Evolutionary conservation across 2,888 invertebrate species (phyloP).

Genomic region (Orthonychiurus folsomi): DNA sequence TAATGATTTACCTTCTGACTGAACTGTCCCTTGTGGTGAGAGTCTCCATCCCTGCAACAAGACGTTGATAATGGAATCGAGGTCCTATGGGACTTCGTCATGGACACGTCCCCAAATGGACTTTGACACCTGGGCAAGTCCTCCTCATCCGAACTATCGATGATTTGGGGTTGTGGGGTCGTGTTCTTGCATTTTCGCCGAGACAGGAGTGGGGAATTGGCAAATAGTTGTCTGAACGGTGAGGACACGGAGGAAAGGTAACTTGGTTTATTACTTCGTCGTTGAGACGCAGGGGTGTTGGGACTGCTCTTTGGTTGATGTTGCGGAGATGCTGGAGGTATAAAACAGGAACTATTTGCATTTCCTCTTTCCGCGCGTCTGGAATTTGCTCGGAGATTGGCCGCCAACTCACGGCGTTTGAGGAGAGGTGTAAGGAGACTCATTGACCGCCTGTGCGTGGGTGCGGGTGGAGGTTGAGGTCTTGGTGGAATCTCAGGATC

Average conservation of each 20-base stretch:
- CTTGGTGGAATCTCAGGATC: slow-evolving; percentile 7
- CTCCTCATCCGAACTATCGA: slow-evolving; percentile 43
- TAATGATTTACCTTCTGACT: slow-evolving; percentile 75
- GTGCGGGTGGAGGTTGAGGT: slow-evolving; percentile 25
- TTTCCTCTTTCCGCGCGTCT: slow-evolving; percentile 13
- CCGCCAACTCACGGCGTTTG: slow-evolving; percentile 31
- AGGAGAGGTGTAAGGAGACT: slow-evolving; percentile 35
- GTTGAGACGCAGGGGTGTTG: slow-evolving; percentile 57
- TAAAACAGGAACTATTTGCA: slow-evolving; percentile 31
- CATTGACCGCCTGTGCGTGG: slow-evolving; percentile 30
- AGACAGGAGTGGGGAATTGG: slow-evolving; percentile 75
- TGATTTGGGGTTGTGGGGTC: slow-evolving; percentile 5
- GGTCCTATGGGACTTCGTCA: slow-evolving; percentile 22
- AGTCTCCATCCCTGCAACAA: slow-evolving; percentile 76
- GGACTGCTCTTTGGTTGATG: slow-evolving; percentile 67
- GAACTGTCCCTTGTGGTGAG: slow-evolving; percentile 83
- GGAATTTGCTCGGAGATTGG: slow-evolving; percentile 15
- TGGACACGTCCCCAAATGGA: background rate
- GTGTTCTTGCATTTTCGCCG: slow-evolving; percentile 28
- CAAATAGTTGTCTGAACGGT: slow-evolving; percentile 46
- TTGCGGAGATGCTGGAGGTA: slow-evolving; percentile 38
- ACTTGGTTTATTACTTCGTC: slow-evolving; percentile 63
- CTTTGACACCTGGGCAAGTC: slow-evolving; percentile 9
- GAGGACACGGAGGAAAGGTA: slow-evolving; percentile 48
- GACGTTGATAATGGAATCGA: background rate